Percentiles rank a stretch among this genome's conserved stretches.
Evolutionary conservation across 2,797 vertebrate species (phyloP).

Genomic region (Mycteria americana): DNA sequence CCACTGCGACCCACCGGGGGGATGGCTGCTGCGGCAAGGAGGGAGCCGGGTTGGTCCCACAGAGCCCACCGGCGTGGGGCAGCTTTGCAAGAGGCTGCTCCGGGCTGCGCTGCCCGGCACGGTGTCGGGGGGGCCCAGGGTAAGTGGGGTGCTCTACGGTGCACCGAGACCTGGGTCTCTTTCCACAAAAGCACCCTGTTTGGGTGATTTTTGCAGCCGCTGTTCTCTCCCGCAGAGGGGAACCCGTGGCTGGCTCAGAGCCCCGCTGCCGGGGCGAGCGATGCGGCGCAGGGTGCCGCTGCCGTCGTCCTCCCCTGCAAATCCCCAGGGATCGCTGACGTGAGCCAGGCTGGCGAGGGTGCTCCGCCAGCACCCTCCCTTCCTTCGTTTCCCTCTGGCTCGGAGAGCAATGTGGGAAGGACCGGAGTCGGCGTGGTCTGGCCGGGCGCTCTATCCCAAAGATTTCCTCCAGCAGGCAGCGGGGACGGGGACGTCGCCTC

Average conservation of each 20-base stretch:
- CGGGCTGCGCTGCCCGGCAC: accelerated
- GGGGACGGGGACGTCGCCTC: not conserved
- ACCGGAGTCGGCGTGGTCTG: not conserved
- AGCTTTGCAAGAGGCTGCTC: not conserved
- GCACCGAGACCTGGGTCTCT: accelerated
- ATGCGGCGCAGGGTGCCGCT: not conserved
- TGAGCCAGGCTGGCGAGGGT: not conserved
- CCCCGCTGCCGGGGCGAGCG: not conserved
- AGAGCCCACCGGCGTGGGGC: not conserved
- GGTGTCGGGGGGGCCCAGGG: not conserved
- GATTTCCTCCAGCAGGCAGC: not conserved
- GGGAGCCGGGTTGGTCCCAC: not conserved
- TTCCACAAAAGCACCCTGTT: not conserved
- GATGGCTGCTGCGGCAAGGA: not conserved
- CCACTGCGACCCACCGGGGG: accelerated
- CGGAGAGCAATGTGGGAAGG: not conserved
- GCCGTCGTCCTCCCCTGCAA: not conserved
- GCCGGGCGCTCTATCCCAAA: not conserved
- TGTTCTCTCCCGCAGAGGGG: not conserved
- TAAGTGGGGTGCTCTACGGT: accelerated
- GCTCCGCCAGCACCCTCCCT: not conserved
- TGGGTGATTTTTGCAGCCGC: not conserved
- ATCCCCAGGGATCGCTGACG: not conserved
- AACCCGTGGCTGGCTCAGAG: not conserved
- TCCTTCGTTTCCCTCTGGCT: not conserved